Evolutionary conservation across 2,888 invertebrate species (phyloP), one percentile per base, ranked within the genome.

Genomic region (Ophion slaviceki): DNA sequence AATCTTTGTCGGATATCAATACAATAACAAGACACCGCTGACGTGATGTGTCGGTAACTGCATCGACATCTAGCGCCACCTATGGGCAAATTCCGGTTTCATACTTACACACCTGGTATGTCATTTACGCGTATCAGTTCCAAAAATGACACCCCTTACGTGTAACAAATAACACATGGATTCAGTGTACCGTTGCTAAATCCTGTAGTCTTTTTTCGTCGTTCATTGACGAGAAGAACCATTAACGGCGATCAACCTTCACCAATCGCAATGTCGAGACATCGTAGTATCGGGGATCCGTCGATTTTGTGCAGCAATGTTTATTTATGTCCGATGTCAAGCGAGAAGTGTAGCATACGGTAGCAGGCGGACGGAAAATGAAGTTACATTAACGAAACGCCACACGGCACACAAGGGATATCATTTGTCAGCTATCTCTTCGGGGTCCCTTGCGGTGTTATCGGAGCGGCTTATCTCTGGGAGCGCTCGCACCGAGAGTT

Each of bases 361-460:
- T 70, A 80, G 74, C 70, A 57, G 36, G 20, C 61, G 20, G 79
- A 47, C 47, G 81, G 79, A 75, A 88, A 91, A 91, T 91, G 90
- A 91, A 91, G 90, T 90, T 89, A 86, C 88, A 88, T 87, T 85
- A 88, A 89, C 82, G 88, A 88, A 89, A 89, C 88, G 87, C 88
- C 53, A 71, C 61, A 83, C 82, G 88, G 84, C 80, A 87, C 80
- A 81, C 67, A 81, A 68, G 84, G 87, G 81, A 87, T 88, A 90
- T 90, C 91, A 90, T 91, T 91, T 91, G 91, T 90, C 91, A 91
- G 88, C 86, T 88, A 89, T 89, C 88, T 88, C 88, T 80, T 81
- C 53, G 74, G 80, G 87, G 85, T 80, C 82, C 79, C 64, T 88
- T 80, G 85, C 57, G 74, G 68, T 62, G 70, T 86, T 90, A 91